Percentiles rank a stretch among this genome's conserved stretches.
Conservation (phyloP, 2,113 vertebrate species). For the Hystrix cristata region DNA sequence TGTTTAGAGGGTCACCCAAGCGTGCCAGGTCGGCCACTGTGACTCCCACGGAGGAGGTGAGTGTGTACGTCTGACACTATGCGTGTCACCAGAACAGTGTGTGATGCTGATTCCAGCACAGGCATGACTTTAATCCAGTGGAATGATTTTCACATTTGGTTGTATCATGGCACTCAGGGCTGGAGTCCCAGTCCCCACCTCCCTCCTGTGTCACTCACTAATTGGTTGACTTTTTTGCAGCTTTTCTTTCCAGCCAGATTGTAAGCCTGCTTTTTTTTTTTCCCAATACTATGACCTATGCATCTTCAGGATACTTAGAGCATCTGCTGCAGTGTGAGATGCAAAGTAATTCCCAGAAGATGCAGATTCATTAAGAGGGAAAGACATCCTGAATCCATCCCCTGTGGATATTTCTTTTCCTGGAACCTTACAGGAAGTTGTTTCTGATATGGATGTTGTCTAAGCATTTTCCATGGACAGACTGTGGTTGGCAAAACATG, state of each 20-base stretch:
- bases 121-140: not conserved
- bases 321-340: not conserved
- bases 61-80: rapidly evolving
- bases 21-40: rapidly evolving
- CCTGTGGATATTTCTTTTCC: not conserved
- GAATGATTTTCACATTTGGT: not conserved
- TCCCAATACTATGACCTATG: not conserved
- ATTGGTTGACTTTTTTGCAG: not conserved
- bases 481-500: not conserved
- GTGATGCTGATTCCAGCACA: not conserved
- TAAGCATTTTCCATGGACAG: not conserved
- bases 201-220: not conserved
- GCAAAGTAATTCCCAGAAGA: not conserved
- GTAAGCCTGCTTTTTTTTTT: not conserved
- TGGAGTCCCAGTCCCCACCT: not conserved
- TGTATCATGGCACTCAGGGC: not conserved
- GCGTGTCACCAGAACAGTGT: rapidly evolving
- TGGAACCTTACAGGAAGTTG: not conserved
- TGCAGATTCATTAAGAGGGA: not conserved
- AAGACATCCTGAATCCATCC: not conserved
- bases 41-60: not conserved
- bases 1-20: not conserved
- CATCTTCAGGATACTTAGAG: not conserved
- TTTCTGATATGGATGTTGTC: not conserved
- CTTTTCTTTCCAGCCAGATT: constrained; percentile 9